Evolutionary conservation across 2,888 invertebrate species (phyloP), one percentile per base, ranked within the genome.

Genomic region (Baronia brevicornis): DNA sequence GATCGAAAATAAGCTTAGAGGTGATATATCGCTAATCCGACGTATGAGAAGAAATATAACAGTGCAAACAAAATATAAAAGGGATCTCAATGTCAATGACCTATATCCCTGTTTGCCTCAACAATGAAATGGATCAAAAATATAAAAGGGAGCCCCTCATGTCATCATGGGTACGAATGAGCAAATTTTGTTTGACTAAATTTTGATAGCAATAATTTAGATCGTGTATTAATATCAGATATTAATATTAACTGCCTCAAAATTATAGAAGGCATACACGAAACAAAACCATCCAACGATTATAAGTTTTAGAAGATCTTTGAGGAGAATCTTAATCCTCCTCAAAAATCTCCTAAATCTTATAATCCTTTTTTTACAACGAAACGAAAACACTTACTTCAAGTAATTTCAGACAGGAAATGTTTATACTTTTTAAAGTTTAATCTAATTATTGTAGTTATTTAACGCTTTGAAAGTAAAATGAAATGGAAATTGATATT

Each of bases 11-110:
- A 30, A 52, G 63, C 70, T 72, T 68, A 71, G 49, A 61, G 57
- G 70, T 70, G 64, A 73, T 63, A 54, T 68, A 75, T 71, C 68
- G 60, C 58, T 72, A 75, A 77, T 74, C 69, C 51, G 68, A 71
- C 64, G 60, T 58, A 50, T 55, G 60, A 64, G 60, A 65, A 70
- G 71, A 75, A 74, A 70, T 71, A 66, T 67, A 57, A 60, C 61
- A 61, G 67, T 77, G 65, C 77, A 75, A 73, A 61, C 55, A 52
- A 61, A 69, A 60, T 52, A 64, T 58, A 60, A 67, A 60, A 60
- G 75, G 57, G 78, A 68, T 64, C 70, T 72, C 70, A 73, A 77
- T 78, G 82, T 82, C 82, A 84, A 77, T 61, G 82, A 84, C 80
- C 82, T 51, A 62, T 68, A 65, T 71, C 73, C 74, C 68, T 68